A percentile compares a stretch with the other conserved stretches of the same genome.
Conservation (phyloP, 37 sponge, comb jelly and placozoan genomes). For the Oopsacas minuta region DNA sequence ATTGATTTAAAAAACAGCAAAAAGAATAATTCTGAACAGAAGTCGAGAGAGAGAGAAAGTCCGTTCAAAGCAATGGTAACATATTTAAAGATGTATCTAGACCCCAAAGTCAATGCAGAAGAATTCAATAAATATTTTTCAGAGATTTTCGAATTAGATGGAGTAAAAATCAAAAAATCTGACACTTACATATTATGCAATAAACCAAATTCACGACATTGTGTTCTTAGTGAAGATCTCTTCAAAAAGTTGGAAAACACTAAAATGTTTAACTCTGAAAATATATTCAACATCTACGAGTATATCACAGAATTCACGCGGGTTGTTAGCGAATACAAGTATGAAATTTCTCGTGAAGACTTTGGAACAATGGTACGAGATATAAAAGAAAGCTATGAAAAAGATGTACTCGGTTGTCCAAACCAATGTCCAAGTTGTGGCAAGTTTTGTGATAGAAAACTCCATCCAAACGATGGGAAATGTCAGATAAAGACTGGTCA, state of each 20-base stretch:
- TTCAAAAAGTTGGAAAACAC: not conserved
- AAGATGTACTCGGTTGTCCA: not conserved
- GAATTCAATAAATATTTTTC: not conserved
- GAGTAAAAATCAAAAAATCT: not conserved
- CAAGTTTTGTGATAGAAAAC: not conserved
- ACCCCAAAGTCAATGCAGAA: not conserved
- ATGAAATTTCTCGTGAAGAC: not conserved
- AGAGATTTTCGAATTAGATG: not conserved
- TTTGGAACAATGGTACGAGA: not conserved
- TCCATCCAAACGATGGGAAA: not conserved
- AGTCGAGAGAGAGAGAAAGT: not conserved
- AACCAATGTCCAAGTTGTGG: constrained; percentile 10
- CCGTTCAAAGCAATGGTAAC: not conserved
- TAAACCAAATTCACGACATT: not conserved
- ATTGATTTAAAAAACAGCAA: not conserved
- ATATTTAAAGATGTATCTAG: not conserved
- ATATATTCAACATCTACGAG: not conserved
- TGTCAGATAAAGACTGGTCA: constrained; percentile 4
- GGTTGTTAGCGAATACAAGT: not conserved
- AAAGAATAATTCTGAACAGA: too few species aligned
- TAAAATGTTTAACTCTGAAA: not conserved
- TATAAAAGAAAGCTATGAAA: not conserved
- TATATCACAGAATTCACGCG: not conserved
- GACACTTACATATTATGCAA: not conserved
- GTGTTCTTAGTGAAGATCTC: not conserved